Percentiles rank a stretch among this genome's conserved stretches.
phyloP scores from a whole-genome alignment of 2,888 invertebrate species.

The Chironomus tentans region DNA sequence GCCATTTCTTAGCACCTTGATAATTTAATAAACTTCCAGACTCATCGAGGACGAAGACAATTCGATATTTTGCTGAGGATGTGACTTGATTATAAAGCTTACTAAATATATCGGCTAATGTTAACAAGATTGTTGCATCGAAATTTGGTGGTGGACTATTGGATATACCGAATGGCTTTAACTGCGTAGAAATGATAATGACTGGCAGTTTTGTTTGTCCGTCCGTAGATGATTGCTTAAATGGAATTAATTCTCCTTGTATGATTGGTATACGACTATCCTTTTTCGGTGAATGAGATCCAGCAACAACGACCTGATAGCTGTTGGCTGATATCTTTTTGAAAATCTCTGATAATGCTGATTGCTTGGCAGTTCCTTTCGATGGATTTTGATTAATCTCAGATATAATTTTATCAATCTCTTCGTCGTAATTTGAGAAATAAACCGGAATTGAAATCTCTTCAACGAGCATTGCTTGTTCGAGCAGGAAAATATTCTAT shows the following conservation, averaged over 20 bases:
- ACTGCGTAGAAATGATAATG: conserved; percentile 85
- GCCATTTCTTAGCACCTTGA: conserved; percentile 91
- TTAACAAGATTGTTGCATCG: conserved; percentile 79
- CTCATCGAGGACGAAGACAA: conserved; percentile 83
- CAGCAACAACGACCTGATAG: conserved; percentile 75
- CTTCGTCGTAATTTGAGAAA: conserved; percentile 66
- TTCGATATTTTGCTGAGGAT: conserved; percentile 63
- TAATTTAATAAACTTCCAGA: conserved; percentile 87
- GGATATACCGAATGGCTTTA: conserved; percentile 81
- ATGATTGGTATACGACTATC: conserved; percentile 81
- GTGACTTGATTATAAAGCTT: conserved; percentile 68
- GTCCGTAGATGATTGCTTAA: conserved; percentile 31
- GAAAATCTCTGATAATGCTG: conserved; percentile 74
- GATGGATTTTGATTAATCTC: conserved; percentile 64
- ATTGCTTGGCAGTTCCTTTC: conserved; percentile 53
- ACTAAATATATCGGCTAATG: conserved; percentile 80
- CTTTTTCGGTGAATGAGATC: conserved; percentile 58
- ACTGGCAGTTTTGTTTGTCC: conserved; percentile 72
- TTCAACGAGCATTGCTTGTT: conserved; percentile 71
- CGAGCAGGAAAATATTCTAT: conserved; percentile 65
- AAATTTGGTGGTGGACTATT: conserved; percentile 84
- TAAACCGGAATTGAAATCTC: conserved; percentile 80
- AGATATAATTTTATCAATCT: conserved; percentile 62
- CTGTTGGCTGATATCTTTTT: conserved; percentile 89
- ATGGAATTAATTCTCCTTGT: conserved; percentile 63